These are phyloP conservation scores for Conchocele bisecta DNA, from an alignment of 2,888 invertebrate species.

Conservation along the genomic window DNA sequence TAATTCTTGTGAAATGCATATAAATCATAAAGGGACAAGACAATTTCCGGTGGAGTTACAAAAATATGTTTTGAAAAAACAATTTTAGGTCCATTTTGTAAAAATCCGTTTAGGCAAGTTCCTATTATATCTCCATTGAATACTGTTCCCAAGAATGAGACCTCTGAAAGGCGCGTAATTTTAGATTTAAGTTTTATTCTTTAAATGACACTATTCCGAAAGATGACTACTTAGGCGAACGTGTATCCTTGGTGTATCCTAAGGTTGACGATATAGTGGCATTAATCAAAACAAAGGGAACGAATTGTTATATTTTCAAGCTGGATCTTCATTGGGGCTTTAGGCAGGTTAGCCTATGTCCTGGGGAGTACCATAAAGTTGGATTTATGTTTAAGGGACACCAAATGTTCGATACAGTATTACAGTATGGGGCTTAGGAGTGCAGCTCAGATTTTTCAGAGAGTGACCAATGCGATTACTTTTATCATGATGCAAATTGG, in stretches of 20 bases:
- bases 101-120: too few species aligned
- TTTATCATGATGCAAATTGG: not conserved
- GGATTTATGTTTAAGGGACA: constrained; percentile 6
- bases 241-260: not conserved
- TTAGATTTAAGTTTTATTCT: not conserved
- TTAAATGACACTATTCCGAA: constrained; percentile 8
- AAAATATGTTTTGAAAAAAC: too few species aligned
- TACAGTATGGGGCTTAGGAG: not conserved
- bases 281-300: constrained; percentile 6
- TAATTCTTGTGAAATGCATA: too few species aligned
- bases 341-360: not conserved
- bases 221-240: constrained; percentile 10
- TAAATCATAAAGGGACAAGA: too few species aligned
- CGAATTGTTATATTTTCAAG: constrained; percentile 6
- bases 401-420: not conserved
- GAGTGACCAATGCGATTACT: not conserved
- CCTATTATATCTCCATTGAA: too few species aligned
- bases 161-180: not conserved
- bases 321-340: constrained; percentile 16
- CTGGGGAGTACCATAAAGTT: not conserved
- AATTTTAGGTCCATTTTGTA: too few species aligned
- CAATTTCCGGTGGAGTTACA: too few species aligned
- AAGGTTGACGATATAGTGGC: constrained; percentile 19
- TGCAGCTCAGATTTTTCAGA: constrained; percentile 1
- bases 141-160: too few species aligned